Conservation (phyloP, 2,888 invertebrate species). For the Kuschelorhynchus macadamiae region DNA sequence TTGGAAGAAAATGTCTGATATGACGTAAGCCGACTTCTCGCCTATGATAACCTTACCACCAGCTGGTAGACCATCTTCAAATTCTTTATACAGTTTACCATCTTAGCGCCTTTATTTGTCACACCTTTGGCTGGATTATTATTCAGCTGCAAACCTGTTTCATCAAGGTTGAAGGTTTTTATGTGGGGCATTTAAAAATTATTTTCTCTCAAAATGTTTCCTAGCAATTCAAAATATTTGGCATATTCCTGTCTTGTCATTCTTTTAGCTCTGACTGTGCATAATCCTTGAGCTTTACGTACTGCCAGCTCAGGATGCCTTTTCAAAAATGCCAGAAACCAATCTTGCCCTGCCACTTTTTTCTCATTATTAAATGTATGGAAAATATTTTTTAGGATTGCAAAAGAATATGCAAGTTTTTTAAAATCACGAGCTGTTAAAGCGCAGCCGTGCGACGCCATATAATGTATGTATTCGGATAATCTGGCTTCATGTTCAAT, state of each 20-base stretch:
- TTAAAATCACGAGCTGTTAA: constrained; percentile 32
- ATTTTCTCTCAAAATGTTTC: constrained; percentile 39
- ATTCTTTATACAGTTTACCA: background rate
- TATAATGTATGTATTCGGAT: constrained; percentile 37
- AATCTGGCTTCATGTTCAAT: constrained; percentile 41
- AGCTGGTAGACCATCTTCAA: constrained; percentile 25
- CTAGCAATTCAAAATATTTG: constrained; percentile 35
- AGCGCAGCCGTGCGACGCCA: constrained; percentile 39
- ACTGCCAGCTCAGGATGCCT: constrained; percentile 50
- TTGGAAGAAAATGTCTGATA: constrained; percentile 26
- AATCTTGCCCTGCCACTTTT: constrained; percentile 32
- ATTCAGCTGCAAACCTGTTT: constrained; percentile 37
- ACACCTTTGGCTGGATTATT: constrained; percentile 31
- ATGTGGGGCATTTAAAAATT: constrained; percentile 36
- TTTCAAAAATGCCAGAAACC: constrained; percentile 37
- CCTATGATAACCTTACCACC: constrained; percentile 13
- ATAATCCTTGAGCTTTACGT: constrained; percentile 55
- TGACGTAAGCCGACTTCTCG: constrained; percentile 30
- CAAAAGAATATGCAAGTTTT: constrained; percentile 37
- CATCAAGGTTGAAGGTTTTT: constrained; percentile 40
- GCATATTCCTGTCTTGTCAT: constrained; percentile 43
- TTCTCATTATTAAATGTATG: constrained; percentile 33
- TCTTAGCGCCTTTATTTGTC: constrained; percentile 33
- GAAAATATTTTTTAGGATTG: constrained; percentile 31
- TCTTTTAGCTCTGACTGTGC: constrained; percentile 50